These are phyloP conservation scores for Rhinopomastus cyanomelas DNA, from an alignment of 2,113 vertebrate species.

Conservation along the genomic window DNA sequence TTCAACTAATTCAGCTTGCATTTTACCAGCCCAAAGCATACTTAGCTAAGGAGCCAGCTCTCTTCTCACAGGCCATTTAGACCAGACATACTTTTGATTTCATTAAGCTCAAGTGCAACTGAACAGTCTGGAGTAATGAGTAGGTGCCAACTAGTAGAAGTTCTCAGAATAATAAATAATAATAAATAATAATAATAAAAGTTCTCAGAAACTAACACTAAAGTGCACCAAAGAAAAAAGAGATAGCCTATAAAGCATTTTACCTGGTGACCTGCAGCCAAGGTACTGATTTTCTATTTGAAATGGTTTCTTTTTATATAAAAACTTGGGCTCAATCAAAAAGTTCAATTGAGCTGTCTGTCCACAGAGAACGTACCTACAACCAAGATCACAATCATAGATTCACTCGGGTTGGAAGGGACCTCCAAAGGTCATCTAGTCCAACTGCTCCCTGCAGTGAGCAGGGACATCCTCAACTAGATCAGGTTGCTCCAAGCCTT, in stretches of 20 bases:
- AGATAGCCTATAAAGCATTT: background rate
- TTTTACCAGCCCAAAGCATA: background rate
- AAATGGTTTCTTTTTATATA: background rate
- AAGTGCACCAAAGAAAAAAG: background rate
- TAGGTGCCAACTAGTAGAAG: background rate
- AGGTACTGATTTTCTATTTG: background rate
- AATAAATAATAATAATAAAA: no score
- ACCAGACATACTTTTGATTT: background rate
- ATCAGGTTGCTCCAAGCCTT: no score
- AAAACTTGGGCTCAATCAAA: background rate
- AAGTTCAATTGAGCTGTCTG: background rate
- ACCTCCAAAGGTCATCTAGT: no score
- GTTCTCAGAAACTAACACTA: background rate
- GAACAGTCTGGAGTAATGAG: background rate
- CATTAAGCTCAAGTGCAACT: background rate
- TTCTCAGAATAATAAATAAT: no score
- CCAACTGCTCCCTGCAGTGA: no score
- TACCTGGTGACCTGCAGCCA: background rate
- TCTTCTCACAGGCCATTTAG: background rate
- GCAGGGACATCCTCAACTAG: no score
- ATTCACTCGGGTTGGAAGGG: no score
- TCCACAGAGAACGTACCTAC: background rate
- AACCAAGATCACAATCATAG: background rate
- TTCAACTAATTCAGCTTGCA: background rate
- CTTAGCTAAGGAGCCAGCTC: background rate